Percentiles rank a stretch among this genome's conserved stretches.
These are phyloP conservation scores for Vidua chalybeata DNA, from an alignment of 2,113 vertebrate genomes.

Conservation along the genomic window DNA sequence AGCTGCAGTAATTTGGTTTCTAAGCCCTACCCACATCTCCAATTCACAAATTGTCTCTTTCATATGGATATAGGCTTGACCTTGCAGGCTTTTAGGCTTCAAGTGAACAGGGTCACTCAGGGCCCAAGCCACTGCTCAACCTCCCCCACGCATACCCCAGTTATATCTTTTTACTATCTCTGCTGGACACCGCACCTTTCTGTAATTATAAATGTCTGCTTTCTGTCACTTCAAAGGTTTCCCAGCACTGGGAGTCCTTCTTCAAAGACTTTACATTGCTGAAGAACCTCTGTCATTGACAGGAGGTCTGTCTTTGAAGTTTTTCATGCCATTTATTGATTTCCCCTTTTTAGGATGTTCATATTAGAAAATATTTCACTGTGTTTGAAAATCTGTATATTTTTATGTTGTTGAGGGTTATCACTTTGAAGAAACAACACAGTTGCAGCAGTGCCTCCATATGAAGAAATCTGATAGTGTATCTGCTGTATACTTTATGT, in stretches of 20 bases:
- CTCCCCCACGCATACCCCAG: slow-evolving; percentile 73
- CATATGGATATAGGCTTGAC: slow-evolving; percentile 75
- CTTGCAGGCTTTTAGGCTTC: slow-evolving; percentile 63
- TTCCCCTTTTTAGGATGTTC: slow-evolving; percentile 80
- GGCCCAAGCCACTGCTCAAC: slow-evolving; percentile 68
- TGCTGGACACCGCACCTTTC: slow-evolving; percentile 86
- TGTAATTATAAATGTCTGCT: slow-evolving; percentile 88
- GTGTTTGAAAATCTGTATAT: slow-evolving; percentile 79
- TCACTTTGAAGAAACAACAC: slow-evolving; percentile 78
- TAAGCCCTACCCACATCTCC: slow-evolving; percentile 53
- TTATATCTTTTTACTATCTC: slow-evolving; percentile 82
- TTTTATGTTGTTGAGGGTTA: slow-evolving; percentile 72
- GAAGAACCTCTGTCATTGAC: slow-evolving; percentile 84
- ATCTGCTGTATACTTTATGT: slow-evolving; percentile 31
- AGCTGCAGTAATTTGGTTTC: slow-evolving; percentile 67
- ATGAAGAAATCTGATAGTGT: slow-evolving; percentile 65
- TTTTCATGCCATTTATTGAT: slow-evolving; percentile 85
- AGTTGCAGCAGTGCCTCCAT: slow-evolving; percentile 43
- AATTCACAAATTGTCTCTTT: slow-evolving; percentile 73
- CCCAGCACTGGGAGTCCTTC: slow-evolving; percentile 82
- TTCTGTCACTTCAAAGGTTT: slow-evolving; percentile 86
- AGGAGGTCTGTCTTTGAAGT: slow-evolving; percentile 85
- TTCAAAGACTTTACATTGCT: slow-evolving; percentile 82
- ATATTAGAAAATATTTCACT: slow-evolving; percentile 80
- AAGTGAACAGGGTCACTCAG: slow-evolving; percentile 72